Percentiles rank a stretch among this genome's conserved stretches.
phyloP scores from a whole-genome alignment of 2,113 vertebrate species.

The Anguilla rostrata region DNA sequence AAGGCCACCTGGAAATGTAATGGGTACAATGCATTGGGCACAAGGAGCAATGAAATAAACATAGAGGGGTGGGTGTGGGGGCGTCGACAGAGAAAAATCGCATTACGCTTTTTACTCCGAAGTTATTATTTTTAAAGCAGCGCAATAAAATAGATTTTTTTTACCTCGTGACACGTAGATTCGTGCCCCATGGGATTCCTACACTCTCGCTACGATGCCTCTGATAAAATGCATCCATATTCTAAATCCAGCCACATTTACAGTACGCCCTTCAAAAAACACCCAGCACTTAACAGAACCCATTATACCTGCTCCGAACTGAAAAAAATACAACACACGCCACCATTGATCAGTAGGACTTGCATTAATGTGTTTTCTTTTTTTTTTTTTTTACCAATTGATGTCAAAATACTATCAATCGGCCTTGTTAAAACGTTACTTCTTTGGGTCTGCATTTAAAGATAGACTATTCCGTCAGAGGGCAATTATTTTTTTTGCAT shows the following conservation, averaged over 20 bases:
- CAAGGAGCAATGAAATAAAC: conserved; percentile 32
- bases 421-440: background rate
- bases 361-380: background rate
- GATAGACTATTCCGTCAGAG: background rate
- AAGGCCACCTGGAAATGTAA: conserved; percentile 33
- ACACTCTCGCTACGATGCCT: background rate
- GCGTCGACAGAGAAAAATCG: conserved; percentile 19
- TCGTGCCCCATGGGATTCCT: background rate
- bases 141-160: conserved; percentile 7
- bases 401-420: background rate
- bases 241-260: background rate
- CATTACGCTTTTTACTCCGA: background rate
- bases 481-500: background rate
- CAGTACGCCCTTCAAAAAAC: background rate
- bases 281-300: background rate
- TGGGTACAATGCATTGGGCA: conserved; percentile 37
- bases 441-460: background rate
- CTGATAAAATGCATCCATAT: background rate
- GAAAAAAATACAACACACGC: background rate
- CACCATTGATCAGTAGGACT: background rate
- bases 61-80: background rate
- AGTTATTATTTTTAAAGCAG: conserved; percentile 20
- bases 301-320: background rate
- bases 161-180: background rate
- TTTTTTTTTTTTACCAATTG: background rate